Conservation (phyloP, 2,888 invertebrate genomes). For the Hypselothyrea guttata region DNA sequence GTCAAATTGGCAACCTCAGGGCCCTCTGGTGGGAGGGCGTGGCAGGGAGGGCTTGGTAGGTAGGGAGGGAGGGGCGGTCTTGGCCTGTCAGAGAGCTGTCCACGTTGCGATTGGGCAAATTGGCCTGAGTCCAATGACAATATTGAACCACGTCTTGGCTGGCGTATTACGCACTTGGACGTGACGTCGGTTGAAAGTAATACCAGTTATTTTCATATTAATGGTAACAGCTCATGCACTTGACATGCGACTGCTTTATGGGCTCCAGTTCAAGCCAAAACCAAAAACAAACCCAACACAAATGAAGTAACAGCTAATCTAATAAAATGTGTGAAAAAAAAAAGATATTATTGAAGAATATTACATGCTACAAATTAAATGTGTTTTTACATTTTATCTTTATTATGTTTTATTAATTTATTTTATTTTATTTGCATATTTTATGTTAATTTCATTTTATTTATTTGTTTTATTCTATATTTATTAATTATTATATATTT, state of each 20-base stretch:
- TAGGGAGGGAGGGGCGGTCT: too few relatives aligned
- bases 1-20: conserved; percentile 21
- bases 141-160: neutral
- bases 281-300: neutral
- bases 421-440: too few relatives aligned
- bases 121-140: conserved; percentile 27
- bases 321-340: too few relatives aligned
- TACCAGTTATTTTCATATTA: conserved; percentile 1
- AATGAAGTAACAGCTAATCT: neutral
- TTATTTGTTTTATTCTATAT: too few relatives aligned
- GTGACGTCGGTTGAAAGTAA: conserved; percentile 18
- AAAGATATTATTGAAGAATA: too few relatives aligned
- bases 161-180: conserved; percentile 44
- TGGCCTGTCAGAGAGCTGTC: conserved; percentile 27
- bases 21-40: too few relatives aligned
- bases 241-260: conserved; percentile 19
- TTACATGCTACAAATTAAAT: too few relatives aligned
- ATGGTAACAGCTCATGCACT: conserved; percentile 25
- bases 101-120: conserved; percentile 23
- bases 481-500: too few relatives aligned
- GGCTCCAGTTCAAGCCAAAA: neutral
- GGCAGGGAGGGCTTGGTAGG: too few relatives aligned
- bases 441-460: too few relatives aligned
- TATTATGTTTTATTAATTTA: too few relatives aligned
- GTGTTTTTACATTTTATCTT: too few relatives aligned